Percentiles rank a stretch among this genome's conserved stretches.
Evolutionary conservation across 1,140 invertebrate species (phyloP).

Genomic region (Sarcophaga bullata): DNA sequence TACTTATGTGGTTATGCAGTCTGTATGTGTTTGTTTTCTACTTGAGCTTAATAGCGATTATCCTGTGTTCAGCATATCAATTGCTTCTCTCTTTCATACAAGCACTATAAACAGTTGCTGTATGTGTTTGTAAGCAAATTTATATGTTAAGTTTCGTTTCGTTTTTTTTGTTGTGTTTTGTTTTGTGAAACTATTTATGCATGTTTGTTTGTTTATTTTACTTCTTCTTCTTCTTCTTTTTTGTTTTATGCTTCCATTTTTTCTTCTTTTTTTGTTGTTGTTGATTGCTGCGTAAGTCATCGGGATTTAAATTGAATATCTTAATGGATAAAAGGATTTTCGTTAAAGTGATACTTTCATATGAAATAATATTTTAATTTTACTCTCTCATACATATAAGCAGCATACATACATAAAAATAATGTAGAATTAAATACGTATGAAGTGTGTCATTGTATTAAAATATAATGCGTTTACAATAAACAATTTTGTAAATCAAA

Average conservation of each 20-base stretch:
- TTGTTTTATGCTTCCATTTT: not conserved
- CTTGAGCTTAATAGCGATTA: constrained; percentile 26
- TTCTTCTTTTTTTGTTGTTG: not conserved
- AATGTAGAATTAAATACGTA: no score
- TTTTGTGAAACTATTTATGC: constrained; percentile 13
- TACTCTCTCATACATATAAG: no score
- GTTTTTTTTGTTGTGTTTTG: not conserved
- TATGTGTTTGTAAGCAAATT: not conserved
- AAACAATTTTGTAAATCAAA: no score
- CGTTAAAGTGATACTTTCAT: not conserved
- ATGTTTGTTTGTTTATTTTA: not conserved
- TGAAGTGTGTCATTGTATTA: no score
- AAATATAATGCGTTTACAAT: no score
- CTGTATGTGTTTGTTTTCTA: constrained; percentile 10
- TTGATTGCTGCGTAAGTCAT: constrained; percentile 15
- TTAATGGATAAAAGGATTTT: constrained; percentile 25
- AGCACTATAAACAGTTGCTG: no score
- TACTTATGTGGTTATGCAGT: no score
- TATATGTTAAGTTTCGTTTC: no score
- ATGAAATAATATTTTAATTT: not conserved
- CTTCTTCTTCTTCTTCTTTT: not conserved
- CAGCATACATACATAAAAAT: no score
- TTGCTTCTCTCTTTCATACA: constrained; percentile 11
- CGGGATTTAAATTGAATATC: constrained; percentile 5
- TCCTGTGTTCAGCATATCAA: constrained; percentile 21